phyloP scores from a whole-genome alignment of 2,113 vertebrate genomes.

The zebrafish (Danio rerio) region DNA sequence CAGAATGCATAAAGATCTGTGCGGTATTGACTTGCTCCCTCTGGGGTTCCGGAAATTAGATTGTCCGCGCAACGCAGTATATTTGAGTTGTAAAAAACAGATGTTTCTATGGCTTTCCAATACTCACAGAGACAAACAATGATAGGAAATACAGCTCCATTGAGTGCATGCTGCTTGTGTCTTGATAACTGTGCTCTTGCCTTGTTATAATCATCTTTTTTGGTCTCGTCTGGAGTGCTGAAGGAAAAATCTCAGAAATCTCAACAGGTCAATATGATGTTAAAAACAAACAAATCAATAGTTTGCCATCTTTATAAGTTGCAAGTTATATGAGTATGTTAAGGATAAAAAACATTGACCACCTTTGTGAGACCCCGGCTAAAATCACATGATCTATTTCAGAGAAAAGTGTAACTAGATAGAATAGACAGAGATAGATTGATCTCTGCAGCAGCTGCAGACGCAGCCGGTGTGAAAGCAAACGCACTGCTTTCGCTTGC shows the following conservation, averaged over 20 bases:
- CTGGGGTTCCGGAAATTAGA: conserved; percentile 36
- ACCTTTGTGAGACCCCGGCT: too few relatives aligned
- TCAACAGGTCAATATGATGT: not conserved
- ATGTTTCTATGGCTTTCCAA: conserved; percentile 28
- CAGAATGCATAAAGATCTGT: not conserved
- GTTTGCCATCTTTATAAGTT: too few relatives aligned
- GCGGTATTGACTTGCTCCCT: conserved; percentile 20
- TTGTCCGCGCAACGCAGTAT: conserved; percentile 31
- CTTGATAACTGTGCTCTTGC: not conserved
- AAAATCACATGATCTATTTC: too few relatives aligned
- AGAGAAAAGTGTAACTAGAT: too few relatives aligned
- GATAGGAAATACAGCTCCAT: conserved; percentile 9
- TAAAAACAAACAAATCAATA: not conserved
- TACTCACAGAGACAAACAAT: conserved; percentile 16
- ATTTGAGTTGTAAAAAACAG: conserved; percentile 37
- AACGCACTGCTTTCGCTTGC: too few relatives aligned
- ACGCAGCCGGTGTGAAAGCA: too few relatives aligned
- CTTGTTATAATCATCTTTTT: not conserved
- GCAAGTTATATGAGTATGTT: too few relatives aligned
- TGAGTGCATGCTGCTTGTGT: not conserved
- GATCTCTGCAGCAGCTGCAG: too few relatives aligned
- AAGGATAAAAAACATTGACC: too few relatives aligned
- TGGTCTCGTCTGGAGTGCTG: not conserved
- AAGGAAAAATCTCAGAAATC: not conserved
- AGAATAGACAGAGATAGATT: too few relatives aligned